These are phyloP conservation scores for Pteria penguin DNA, from an alignment of 2,888 invertebrate species.

Conservation along the genomic window DNA sequence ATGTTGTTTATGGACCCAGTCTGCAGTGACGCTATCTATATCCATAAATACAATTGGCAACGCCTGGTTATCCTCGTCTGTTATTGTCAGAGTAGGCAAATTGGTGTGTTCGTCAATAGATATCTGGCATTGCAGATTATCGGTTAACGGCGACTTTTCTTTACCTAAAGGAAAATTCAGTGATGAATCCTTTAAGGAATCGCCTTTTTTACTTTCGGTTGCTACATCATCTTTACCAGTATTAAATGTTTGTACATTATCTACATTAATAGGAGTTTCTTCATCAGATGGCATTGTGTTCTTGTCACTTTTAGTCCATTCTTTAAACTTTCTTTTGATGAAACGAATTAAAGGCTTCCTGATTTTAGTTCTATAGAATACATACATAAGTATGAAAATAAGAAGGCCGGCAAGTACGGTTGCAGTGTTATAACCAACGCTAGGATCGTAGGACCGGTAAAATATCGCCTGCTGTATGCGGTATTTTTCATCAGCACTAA, in stretches of 20 bases:
- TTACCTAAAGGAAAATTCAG: neutral
- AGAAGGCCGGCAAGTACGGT: constrained; percentile 37
- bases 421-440: constrained; percentile 41
- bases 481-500: constrained; percentile 13
- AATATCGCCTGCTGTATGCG: constrained; percentile 22
- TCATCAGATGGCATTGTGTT: neutral
- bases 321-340: constrained; percentile 10
- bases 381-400: constrained; percentile 35
- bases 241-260: neutral
- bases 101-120: constrained; percentile 7
- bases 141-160: neutral
- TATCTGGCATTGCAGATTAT: constrained; percentile 1
- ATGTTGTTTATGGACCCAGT: constrained; percentile 46
- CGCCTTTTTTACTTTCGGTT: neutral
- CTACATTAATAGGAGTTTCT: neutral
- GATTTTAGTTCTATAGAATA: constrained; percentile 43
- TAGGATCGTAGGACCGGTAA: constrained; percentile 39
- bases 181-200: neutral
- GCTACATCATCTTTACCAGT: neutral
- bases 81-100: constrained; percentile 27
- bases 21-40: constrained; percentile 38
- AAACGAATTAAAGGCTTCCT: constrained; percentile 35
- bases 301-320: neutral
- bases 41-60: constrained; percentile 44
- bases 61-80: constrained; percentile 29